These are phyloP conservation scores for Cololabis saira DNA, from an alignment of 2,113 vertebrate species.

Conservation along the genomic window DNA sequence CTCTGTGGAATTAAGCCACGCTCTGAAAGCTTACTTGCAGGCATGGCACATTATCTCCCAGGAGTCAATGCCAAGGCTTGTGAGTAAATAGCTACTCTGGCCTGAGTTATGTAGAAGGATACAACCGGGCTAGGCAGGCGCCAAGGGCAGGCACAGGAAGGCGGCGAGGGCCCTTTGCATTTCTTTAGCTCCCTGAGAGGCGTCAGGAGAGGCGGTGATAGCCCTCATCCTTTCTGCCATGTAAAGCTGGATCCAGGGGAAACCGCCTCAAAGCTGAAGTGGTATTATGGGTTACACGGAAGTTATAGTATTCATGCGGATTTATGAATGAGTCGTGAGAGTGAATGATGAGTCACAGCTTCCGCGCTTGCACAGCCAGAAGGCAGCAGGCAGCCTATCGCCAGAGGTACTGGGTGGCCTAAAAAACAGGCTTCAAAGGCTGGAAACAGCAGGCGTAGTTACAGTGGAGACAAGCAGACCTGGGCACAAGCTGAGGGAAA, in stretches of 20 bases:
- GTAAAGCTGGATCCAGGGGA: conserved; percentile 47
- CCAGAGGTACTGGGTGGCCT: conserved; percentile 54
- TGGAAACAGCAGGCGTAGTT: conserved; percentile 35
- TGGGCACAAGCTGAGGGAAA: conserved; percentile 41
- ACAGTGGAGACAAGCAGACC: conserved; percentile 37
- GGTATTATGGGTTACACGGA: conserved; percentile 45
- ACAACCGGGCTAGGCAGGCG: conserved; percentile 27
- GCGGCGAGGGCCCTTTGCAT: conserved; percentile 19
- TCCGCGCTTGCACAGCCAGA: conserved; percentile 62
- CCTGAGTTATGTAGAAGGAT: conserved; percentile 25
- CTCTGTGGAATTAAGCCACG: conserved; percentile 63
- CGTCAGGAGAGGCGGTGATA: conserved; percentile 26
- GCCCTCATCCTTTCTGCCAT: conserved; percentile 66
- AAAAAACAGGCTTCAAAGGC: conserved; percentile 47
- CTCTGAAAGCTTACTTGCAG: conserved; percentile 63
- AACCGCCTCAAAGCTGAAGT: conserved; percentile 54
- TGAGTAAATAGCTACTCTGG: conserved; percentile 52
- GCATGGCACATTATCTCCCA: conserved; percentile 67
- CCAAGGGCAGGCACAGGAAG: conserved; percentile 41
- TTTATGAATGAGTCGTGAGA: conserved; percentile 80
- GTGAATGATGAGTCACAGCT: conserved; percentile 78
- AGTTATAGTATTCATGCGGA: conserved; percentile 75
- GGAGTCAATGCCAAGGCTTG: conserved; percentile 53
- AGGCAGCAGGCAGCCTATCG: conserved; percentile 70
- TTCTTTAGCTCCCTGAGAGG: conserved; percentile 46